Evolutionary conservation across 1,140 invertebrate species (phyloP).

Genomic region (Leguminivora glycinivorella): DNA sequence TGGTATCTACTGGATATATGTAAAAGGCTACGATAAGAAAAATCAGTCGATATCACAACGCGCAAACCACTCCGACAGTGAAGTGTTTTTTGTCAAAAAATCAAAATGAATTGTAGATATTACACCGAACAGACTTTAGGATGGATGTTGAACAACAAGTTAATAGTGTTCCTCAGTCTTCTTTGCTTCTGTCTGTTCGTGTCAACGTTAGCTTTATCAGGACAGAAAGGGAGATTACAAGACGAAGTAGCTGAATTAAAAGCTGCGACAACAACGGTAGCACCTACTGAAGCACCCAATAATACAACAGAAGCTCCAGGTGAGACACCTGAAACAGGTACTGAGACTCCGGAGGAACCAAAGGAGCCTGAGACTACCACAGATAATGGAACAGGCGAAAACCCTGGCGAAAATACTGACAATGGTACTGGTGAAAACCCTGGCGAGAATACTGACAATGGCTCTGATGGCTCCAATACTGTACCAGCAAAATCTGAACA

Average conservation of each 20-base stretch:
- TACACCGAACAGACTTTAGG: conserved; percentile 49
- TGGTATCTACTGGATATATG: conserved; percentile 27
- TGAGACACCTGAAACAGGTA: neutral
- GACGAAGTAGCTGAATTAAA: conserved; percentile 45
- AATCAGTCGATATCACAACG: conserved; percentile 32
- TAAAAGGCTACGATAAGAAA: conserved; percentile 10
- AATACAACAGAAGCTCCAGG: conserved; percentile 1
- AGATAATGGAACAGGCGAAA: neutral
- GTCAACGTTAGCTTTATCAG: conserved; percentile 57
- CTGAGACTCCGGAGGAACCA: neutral
- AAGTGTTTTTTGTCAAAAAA: conserved; percentile 23
- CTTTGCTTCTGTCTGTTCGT: conserved; percentile 65
- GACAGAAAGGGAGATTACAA: conserved; percentile 52
- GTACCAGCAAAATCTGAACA: neutral
- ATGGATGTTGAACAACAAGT: conserved; percentile 69
- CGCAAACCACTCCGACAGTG: neutral
- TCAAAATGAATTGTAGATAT: conserved; percentile 60
- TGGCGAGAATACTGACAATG: neutral
- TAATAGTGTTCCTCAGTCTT: conserved; percentile 62
- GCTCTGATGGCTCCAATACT: neutral
- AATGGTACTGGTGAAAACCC: neutral
- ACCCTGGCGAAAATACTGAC: neutral
- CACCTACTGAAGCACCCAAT: conserved; percentile 26
- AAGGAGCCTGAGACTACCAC: too few species aligned
- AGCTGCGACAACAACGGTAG: conserved; percentile 29